A percentile compares a stretch with the other conserved stretches of the same genome.
Conservation (phyloP, 2,888 invertebrate genomes). For the Marasmarcha lunaedactyla region DNA sequence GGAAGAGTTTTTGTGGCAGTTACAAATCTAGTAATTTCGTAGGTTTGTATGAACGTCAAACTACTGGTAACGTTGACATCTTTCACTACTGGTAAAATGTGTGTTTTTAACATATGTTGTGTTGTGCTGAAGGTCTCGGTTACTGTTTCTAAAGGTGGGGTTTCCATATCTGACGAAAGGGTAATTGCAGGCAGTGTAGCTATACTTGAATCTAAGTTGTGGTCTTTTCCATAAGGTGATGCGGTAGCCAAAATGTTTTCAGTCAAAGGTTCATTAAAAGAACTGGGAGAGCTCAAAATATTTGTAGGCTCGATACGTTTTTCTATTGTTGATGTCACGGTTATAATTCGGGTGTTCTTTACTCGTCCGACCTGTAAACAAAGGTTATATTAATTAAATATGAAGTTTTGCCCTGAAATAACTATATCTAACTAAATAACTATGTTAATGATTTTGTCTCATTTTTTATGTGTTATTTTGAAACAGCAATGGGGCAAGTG, state of each 20-base stretch:
- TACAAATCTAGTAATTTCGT: conserved; percentile 86
- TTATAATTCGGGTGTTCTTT: conserved; percentile 88
- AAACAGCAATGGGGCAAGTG: too few relatives aligned
- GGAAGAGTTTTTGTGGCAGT: conserved; percentile 92
- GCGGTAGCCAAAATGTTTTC: conserved; percentile 89
- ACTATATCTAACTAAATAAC: conserved; percentile 5
- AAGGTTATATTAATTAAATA: conserved; percentile 9
- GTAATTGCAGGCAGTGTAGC: conserved; percentile 86
- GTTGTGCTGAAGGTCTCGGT: conserved; percentile 94
- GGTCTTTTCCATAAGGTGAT: conserved; percentile 79
- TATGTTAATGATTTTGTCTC: too few relatives aligned
- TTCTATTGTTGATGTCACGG: conserved; percentile 88
- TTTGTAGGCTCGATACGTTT: conserved; percentile 77
- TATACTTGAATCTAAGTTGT: conserved; percentile 80
- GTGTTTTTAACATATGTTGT: conserved; percentile 88
- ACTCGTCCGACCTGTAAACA: conserved; percentile 82
- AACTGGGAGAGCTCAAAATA: conserved; percentile 63
- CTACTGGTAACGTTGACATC: conserved; percentile 80
- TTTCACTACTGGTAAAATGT: conserved; percentile 85
- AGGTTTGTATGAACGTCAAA: conserved; percentile 89
- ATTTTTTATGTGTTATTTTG: too few relatives aligned
- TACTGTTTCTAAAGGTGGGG: conserved; percentile 87
- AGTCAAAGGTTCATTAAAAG: conserved; percentile 81
- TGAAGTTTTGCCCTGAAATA: too few relatives aligned
- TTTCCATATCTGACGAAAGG: conserved; percentile 81